Evolutionary conservation across 92 coral and sea anemone genomes (phyloP).

Genomic region (Parazoanthus atlanticus): DNA sequence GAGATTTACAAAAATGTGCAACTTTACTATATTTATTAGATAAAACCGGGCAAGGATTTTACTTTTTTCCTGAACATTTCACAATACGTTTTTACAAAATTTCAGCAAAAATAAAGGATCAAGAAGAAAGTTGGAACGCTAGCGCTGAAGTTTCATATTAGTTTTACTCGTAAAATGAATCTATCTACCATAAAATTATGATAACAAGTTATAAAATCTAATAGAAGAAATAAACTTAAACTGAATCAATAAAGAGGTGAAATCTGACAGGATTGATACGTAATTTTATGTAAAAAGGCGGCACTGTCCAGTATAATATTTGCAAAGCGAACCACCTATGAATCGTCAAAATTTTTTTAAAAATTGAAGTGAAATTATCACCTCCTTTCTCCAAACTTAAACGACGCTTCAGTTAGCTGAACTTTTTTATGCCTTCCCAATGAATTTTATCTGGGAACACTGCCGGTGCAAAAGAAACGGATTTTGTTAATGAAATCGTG

Average conservation of each 20-base stretch:
- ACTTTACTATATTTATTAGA: neutral
- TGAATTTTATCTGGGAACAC: no score
- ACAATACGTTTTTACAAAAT: no score
- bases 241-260: neutral
- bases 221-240: neutral
- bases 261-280: neutral
- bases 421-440: neutral
- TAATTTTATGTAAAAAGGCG: neutral
- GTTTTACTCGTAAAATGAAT: neutral
- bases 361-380: neutral
- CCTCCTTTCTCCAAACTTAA: neutral
- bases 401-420: neutral
- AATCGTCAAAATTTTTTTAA: neutral
- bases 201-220: no score
- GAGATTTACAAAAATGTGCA: neutral
- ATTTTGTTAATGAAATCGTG: no score
- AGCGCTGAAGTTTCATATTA: no score
- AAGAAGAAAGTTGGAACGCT: neutral
- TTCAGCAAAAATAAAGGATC: neutral
- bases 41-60: neutral
- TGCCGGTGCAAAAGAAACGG: neutral
- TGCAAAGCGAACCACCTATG: neutral
- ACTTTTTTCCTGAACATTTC: neutral
- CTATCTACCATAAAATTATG: no score
- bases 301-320: neutral